Evolutionary conservation across 1,140 invertebrate genomes (phyloP).

Genomic region (Aradophagus sp.): DNA sequence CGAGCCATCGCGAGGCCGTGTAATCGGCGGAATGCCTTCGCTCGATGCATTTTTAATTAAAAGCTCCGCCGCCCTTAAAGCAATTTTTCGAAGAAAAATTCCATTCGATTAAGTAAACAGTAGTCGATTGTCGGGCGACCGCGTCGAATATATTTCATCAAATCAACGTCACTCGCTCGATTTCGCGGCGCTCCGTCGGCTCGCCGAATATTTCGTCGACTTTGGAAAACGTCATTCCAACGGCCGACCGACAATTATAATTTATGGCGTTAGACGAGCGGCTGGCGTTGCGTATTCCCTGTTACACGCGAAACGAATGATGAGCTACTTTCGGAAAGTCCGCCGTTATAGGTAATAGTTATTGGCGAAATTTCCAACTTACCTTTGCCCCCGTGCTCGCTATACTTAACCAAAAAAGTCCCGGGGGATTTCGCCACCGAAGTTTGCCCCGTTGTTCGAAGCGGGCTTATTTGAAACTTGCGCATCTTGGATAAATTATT

Average conservation of each 20-base stretch:
- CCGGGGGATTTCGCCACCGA: conserved; percentile 44
- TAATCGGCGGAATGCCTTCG: conserved; percentile 8
- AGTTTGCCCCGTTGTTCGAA: conserved; percentile 55
- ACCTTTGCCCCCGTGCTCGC: conserved; percentile 44
- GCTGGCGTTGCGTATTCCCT: conserved; percentile 37
- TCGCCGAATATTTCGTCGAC: no score
- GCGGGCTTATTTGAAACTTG: conserved; percentile 57
- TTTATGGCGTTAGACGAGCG: no score
- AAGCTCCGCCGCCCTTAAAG: no score
- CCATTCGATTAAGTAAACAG: no score
- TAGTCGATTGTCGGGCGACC: no score
- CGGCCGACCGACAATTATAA: no score
- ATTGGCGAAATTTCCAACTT: conserved; percentile 52
- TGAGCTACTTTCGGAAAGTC: conserved; percentile 53
- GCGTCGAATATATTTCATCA: no score
- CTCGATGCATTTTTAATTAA: no score
- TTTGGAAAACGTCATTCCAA: no score
- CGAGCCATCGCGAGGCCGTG: conserved; percentile 1
- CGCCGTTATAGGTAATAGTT: conserved; percentile 55
- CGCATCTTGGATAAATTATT: conserved; percentile 55
- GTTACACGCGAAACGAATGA: conserved; percentile 52
- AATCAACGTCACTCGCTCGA: no score
- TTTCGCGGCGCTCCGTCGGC: no score
- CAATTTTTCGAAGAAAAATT: no score
- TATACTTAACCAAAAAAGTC: conserved; percentile 54